Conservation (phyloP, 2,888 invertebrate species). For the Dryomyza anilis region DNA sequence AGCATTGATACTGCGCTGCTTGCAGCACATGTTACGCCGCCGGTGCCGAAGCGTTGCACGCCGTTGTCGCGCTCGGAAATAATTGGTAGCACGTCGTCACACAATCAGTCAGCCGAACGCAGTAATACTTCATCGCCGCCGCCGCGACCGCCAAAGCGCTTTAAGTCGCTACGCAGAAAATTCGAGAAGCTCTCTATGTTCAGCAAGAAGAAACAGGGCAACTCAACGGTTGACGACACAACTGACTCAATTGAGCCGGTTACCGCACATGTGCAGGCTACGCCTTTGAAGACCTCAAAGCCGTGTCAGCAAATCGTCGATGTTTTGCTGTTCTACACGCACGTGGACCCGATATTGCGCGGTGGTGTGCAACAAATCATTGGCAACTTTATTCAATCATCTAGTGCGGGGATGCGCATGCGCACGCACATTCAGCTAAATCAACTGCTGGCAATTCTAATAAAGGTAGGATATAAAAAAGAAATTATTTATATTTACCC, state of each 20-base stretch:
- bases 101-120: too few relatives aligned
- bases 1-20: slow-evolving; percentile 54
- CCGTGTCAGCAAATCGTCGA: slow-evolving; percentile 43
- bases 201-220: neutral
- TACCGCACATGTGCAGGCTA: too few relatives aligned
- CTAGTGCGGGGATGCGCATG: slow-evolving; percentile 39
- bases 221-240: neutral
- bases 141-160: slow-evolving; percentile 51
- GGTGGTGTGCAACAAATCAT: slow-evolving; percentile 59
- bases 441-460: slow-evolving; percentile 55
- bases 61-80: slow-evolving; percentile 57
- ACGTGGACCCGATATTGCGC: slow-evolving; percentile 59
- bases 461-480: slow-evolving; percentile 54
- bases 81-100: too few relatives aligned
- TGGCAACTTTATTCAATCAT: slow-evolving; percentile 56
- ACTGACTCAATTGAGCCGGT: too few relatives aligned
- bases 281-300: neutral
- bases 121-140: slow-evolving; percentile 43
- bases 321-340: slow-evolving; percentile 56
- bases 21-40: slow-evolving; percentile 18
- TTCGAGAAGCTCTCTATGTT: neutral
- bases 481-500: too few relatives aligned
- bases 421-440: slow-evolving; percentile 44
- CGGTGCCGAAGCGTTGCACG: slow-evolving; percentile 32
- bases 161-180: slow-evolving; percentile 49